Base-by-base conservation (phyloP, 2,888 invertebrate species). In the Elaeidobius kamerunicus region DNA sequence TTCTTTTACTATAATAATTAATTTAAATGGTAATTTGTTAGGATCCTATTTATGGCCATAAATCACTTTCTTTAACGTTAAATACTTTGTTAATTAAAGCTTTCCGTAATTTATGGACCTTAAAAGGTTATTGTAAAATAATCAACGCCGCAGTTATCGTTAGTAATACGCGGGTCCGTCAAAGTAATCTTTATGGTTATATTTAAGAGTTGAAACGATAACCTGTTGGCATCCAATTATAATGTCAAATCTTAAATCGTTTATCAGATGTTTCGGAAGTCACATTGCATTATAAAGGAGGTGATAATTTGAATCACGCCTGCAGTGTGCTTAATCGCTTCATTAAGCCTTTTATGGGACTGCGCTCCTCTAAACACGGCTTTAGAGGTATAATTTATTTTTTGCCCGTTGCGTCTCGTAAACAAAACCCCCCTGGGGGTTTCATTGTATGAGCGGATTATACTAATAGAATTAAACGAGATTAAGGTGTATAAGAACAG, bases 291-390 rank as follows among this genome's bases (percentile, higher is more conserved):
- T 52, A 45, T 46, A 52, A 51, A 52, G 46, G 52, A 46, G 30
- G 52, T 42, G 53, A 53, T 53, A 53, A 53, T 53, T 48, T 35
- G 53, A 46, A 47, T 53, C 53, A 39, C 47, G 43, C 43, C 42
- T 36, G 53, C 48, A 42, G 53, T 47, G 48, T 48, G 32, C 43
- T 53, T 53, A 53, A 53, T 53, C 53, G 53, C 53, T 53, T 53
- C 48, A 53, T 53, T 53, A 53, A 32, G 39, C 53, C 53, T 48
- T 53, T 53, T 53, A 53, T 48, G 43, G 52, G 39, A 34, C 28
- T 20, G 28, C 41, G 45, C 36, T 32, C 19, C 45, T 45, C 52
- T 17, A 41, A 46, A 35, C 52, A 42, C 32, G 52, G 45, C 52
- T 12, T 44, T 45, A 45, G 40, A 20, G 41, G 19, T 46, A 53